phyloP scores from a whole-genome alignment of 1,140 invertebrate species.

The Bombyx mandarina region DNA sequence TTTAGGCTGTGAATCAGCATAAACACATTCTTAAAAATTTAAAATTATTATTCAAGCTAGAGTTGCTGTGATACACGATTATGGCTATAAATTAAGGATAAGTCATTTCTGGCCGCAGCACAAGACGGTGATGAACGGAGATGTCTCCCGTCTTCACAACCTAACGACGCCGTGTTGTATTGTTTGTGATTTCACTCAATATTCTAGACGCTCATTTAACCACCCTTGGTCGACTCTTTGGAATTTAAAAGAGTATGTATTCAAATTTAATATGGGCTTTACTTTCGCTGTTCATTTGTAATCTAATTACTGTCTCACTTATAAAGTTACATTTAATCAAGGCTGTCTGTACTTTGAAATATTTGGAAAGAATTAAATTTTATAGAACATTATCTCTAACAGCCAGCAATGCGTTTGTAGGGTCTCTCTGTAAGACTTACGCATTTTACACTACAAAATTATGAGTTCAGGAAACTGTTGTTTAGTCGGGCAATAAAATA shows the following conservation, averaged over 20 bases:
- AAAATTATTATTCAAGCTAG: constrained; percentile 55
- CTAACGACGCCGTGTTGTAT: constrained; percentile 25
- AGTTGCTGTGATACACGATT: constrained; percentile 69
- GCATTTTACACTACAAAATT: not conserved
- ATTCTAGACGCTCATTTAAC: constrained; percentile 10
- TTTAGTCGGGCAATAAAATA: not conserved
- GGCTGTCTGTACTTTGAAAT: constrained; percentile 19
- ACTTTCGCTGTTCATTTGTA: constrained; percentile 8
- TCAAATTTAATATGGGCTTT: not conserved
- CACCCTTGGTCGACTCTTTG: constrained; percentile 7
- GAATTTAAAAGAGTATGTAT: constrained; percentile 8
- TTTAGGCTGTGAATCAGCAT: constrained; percentile 63
- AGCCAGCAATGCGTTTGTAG: constrained; percentile 8
- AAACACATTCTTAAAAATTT: constrained; percentile 56
- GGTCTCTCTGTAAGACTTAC: constrained; percentile 1
- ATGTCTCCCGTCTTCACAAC: constrained; percentile 3
- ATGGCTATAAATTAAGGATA: constrained; percentile 58
- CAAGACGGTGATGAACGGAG: constrained; percentile 16
- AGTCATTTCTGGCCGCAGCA: constrained; percentile 35
- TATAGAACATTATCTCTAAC: constrained; percentile 17
- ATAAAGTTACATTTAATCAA: constrained; percentile 17
- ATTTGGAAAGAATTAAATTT: constrained; percentile 18
- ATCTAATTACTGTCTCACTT: constrained; percentile 10
- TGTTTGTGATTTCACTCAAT: constrained; percentile 46
- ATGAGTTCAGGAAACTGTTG: not conserved